Conservation (phyloP, 2,888 invertebrate species). For the Drosophila affinis region DNA sequence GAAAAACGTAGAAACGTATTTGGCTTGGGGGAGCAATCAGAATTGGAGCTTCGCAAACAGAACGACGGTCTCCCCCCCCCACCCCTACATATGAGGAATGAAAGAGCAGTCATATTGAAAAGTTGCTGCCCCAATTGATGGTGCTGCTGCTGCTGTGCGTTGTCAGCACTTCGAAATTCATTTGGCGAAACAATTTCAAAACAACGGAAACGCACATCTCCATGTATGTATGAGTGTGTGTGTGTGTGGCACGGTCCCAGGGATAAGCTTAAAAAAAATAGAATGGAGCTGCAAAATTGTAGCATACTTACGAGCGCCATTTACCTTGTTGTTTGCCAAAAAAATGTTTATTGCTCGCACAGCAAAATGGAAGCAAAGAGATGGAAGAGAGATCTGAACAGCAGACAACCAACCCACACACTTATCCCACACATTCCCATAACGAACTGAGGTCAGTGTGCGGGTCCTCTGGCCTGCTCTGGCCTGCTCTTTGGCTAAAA, state of each 20-base stretch:
- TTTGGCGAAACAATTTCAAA: conserved; percentile 69
- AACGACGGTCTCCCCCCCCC: no score
- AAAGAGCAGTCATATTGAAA: conserved; percentile 40
- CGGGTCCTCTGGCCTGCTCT: conserved; percentile 35
- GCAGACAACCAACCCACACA: conserved; percentile 8
- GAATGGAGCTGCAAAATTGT: conserved; percentile 48
- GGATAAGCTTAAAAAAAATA: conserved; percentile 5
- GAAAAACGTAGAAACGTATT: conserved; percentile 61
- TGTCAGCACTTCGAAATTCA: conserved; percentile 78
- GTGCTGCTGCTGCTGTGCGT: conserved; percentile 39
- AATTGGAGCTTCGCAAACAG: conserved; percentile 22
- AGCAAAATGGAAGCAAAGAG: conserved; percentile 37
- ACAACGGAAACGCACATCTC: conserved; percentile 31
- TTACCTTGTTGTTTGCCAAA: conserved; percentile 62
- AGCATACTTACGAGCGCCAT: conserved; percentile 74
- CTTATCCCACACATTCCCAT: conserved; percentile 20
- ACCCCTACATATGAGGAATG: conserved; percentile 15
- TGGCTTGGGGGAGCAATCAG: conserved; percentile 77
- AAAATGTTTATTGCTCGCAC: conserved; percentile 65
- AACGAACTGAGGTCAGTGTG: conserved; percentile 71
- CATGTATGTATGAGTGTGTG: no score
- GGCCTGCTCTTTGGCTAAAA: conserved; percentile 60
- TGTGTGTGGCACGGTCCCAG: not conserved
- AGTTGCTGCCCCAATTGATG: conserved; percentile 12
- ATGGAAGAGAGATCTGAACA: not conserved